Evolutionary conservation across 2,888 invertebrate species (phyloP), one percentile per base, ranked within the genome.

Genomic region (Calliopum simillimum): DNA sequence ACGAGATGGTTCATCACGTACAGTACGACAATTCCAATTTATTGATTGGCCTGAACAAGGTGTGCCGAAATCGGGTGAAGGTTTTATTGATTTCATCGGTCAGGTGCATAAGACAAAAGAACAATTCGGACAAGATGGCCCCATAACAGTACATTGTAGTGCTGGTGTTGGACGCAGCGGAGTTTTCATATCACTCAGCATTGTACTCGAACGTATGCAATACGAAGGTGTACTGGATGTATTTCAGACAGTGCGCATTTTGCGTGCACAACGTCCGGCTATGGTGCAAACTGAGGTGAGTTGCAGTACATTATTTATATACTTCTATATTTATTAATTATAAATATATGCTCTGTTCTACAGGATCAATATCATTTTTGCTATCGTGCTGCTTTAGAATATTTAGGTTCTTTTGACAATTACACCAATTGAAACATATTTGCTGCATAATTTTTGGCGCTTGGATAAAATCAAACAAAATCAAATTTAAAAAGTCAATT

Each of bases 71-170:
- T 96, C 96, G 51, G 98, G 98, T 0, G 99, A 99, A 84, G 97
- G 97, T 51, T 99, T 99, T 88, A 98, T 99, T 78, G 99, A 99
- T 87, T 99, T 99, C 88, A 96, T 99, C 78, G 98, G 98, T 8
- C 99, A 99, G 86, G 98, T 99, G 62, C 99, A 99, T 88, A 99
- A 99, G 88, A 99, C 99, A 66, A 99, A 99, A 88, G 98, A 98
- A 84, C 99, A 99, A 86, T 99, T 99, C 86, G 99, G 99, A 6
- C 98, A 98, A 84, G 99, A 98, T 83, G 99, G 99, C 11, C 99
- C 99, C 0, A 99, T 99, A 75, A 97, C 98, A 62, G 99, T 99
- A 33, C 98, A 99, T 87, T 97, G 97, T 92, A 97, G 97, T 85
- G 98, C 98, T 78, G 99, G 99, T 56, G 99, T 99, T 70, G 99